Conservation (phyloP, 2,888 invertebrate genomes). For the Parascotia fuliginaria region DNA sequence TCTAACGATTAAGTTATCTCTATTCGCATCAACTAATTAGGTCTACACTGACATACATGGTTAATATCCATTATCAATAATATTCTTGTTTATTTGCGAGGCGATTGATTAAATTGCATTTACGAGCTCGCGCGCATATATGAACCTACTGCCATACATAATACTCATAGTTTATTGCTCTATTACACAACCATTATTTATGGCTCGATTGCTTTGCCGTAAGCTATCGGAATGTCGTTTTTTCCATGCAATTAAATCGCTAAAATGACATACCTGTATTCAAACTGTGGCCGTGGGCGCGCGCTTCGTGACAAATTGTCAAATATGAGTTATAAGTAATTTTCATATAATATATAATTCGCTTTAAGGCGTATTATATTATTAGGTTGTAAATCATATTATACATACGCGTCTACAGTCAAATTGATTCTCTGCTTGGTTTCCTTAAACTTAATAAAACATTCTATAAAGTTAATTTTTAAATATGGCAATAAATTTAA, state of each 20-base stretch:
- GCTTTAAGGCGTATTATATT: slow-evolving; percentile 46
- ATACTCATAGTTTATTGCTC: slow-evolving; percentile 63
- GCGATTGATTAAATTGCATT: slow-evolving; percentile 53
- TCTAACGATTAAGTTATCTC: too few relatives aligned
- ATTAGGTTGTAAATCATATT: slow-evolving; percentile 30
- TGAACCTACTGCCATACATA: slow-evolving; percentile 44
- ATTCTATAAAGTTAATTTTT: slow-evolving; percentile 28
- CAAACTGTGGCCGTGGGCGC: slow-evolving; percentile 26
- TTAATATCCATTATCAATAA: slow-evolving; percentile 44
- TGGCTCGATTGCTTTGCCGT: slow-evolving; percentile 52
- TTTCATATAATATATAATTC: too few relatives aligned
- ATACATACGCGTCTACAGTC: slow-evolving; percentile 21
- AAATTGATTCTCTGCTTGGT: slow-evolving; percentile 36
- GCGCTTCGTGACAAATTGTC: slow-evolving; percentile 45
- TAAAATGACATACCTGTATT: slow-evolving; percentile 40
- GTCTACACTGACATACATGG: slow-evolving; percentile 40
- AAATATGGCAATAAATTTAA: slow-evolving; percentile 39
- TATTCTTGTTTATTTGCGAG: slow-evolving; percentile 49
- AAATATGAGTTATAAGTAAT: too few relatives aligned
- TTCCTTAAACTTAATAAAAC: slow-evolving; percentile 20
- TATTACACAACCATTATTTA: slow-evolving; percentile 69
- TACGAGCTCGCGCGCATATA: slow-evolving; percentile 44
- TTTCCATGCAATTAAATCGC: slow-evolving; percentile 56
- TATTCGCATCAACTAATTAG: too few relatives aligned
- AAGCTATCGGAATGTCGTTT: slow-evolving; percentile 56